phyloP scores from a whole-genome alignment of 2,888 invertebrate genomes.

The Meloe dianella region DNA sequence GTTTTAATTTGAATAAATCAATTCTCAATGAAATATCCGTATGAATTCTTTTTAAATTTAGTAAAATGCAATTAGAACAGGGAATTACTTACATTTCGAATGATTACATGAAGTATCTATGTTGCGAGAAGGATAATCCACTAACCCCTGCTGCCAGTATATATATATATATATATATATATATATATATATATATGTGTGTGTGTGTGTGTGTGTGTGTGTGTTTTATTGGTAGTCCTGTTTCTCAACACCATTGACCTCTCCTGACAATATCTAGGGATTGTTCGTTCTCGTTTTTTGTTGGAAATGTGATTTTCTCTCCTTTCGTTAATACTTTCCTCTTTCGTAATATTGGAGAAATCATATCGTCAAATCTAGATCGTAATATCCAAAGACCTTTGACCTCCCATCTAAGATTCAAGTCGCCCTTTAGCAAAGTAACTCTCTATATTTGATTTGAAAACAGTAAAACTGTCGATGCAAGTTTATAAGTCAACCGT shows the following conservation, averaged over 20 bases:
- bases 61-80: constrained; percentile 17
- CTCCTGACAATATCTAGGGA: constrained; percentile 31
- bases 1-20: background rate
- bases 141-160: background rate
- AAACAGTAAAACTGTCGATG: background rate
- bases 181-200: background rate
- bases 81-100: constrained; percentile 30
- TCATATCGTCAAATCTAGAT: constrained; percentile 50
- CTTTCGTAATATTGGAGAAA: constrained; percentile 49
- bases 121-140: background rate
- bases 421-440: background rate
- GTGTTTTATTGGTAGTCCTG: constrained; percentile 36
- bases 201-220: constrained; percentile 18
- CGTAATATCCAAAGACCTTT: constrained; percentile 20
- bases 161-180: background rate
- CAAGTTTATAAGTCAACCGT: background rate
- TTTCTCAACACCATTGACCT: constrained; percentile 33
- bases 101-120: constrained; percentile 37
- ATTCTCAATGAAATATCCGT: no score
- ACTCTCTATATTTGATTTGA: constrained; percentile 5
- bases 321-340: constrained; percentile 48
- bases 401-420: background rate
- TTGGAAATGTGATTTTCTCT: constrained; percentile 51
- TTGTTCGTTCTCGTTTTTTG: constrained; percentile 33
- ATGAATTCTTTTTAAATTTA: background rate